These are phyloP conservation scores for Phrynocephalus versicolor DNA, from an alignment of 2,113 vertebrate species.

Conservation along the genomic window DNA sequence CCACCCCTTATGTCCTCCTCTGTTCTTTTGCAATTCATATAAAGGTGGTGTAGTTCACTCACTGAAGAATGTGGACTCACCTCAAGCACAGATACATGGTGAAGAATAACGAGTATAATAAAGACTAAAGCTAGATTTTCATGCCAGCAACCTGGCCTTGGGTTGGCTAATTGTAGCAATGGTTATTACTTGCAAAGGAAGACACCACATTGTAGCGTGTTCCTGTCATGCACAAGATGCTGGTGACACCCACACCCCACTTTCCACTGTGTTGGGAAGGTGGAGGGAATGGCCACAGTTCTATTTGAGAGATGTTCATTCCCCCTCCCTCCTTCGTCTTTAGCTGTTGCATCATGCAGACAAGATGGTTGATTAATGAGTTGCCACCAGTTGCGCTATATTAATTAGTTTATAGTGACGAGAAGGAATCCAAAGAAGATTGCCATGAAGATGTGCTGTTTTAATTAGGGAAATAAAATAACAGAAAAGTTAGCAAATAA, in stretches of 20 bases:
- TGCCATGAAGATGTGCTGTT: slow-evolving; percentile 77
- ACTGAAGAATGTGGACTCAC: background rate
- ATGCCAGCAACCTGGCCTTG: no score
- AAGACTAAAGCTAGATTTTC: background rate
- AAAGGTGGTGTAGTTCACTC: no score
- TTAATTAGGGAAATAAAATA: slow-evolving; percentile 76
- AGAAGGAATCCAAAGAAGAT: slow-evolving; percentile 69
- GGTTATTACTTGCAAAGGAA: background rate
- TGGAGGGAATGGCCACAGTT: background rate
- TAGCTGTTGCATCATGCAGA: slow-evolving; percentile 28
- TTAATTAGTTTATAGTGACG: slow-evolving; percentile 77
- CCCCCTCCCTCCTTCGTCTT: background rate
- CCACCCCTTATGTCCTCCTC: background rate
- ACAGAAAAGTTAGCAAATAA: slow-evolving; percentile 66
- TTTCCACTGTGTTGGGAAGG: background rate
- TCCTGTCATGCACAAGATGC: background rate
- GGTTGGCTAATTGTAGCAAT: background rate
- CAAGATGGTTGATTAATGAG: slow-evolving; percentile 68
- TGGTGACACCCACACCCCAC: background rate
- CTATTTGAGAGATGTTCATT: background rate
- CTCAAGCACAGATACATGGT: no score
- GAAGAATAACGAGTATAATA: background rate
- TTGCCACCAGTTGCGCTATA: slow-evolving; percentile 65
- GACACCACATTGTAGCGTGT: background rate
- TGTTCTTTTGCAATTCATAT: background rate